These are phyloP conservation scores for Aethina tumida DNA, from an alignment of 1,140 invertebrate genomes.

Conservation along the genomic window DNA sequence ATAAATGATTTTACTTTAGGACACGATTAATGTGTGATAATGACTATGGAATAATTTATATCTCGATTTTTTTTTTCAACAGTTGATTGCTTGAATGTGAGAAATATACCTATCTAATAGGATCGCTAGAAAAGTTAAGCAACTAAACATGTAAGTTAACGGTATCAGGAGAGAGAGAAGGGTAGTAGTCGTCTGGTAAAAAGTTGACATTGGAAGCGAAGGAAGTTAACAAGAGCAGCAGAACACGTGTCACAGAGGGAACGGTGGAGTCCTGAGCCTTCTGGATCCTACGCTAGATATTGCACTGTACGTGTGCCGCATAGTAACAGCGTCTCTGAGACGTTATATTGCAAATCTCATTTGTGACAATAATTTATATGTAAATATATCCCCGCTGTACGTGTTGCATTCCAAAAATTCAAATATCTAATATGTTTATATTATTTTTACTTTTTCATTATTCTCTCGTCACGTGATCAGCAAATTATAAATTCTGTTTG, in stretches of 20 bases:
- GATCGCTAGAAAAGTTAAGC: too few relatives aligned
- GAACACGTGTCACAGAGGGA: constrained; percentile 23
- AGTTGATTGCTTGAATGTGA: too few relatives aligned
- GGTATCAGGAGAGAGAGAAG: too few relatives aligned
- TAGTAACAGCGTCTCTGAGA: constrained; percentile 22
- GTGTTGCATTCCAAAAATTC: constrained; percentile 29
- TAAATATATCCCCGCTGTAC: constrained; percentile 32
- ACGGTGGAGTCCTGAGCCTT: constrained; percentile 10
- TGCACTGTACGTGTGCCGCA: constrained; percentile 26
- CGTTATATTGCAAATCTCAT: constrained; percentile 36
- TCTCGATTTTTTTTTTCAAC: too few relatives aligned
- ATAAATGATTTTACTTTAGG: too few relatives aligned
- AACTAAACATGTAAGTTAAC: too few relatives aligned
- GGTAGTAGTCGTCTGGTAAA: constrained; percentile 14
- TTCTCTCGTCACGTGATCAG: constrained; percentile 1
- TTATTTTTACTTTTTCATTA: constrained; percentile 4
- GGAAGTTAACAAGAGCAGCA: constrained; percentile 15
- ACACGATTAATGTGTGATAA: too few relatives aligned
- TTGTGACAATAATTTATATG: constrained; percentile 36
- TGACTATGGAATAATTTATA: too few relatives aligned
- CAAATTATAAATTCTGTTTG: too few relatives aligned
- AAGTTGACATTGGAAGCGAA: constrained; percentile 20
- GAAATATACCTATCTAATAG: too few relatives aligned
- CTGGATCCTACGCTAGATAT: constrained; percentile 28
- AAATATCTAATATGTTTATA: constrained; percentile 19